A percentile compares a stretch with the other conserved stretches of the same genome.
These are phyloP conservation scores for Phasia obesa DNA, from an alignment of 2,888 invertebrate species.

Conservation along the genomic window DNA sequence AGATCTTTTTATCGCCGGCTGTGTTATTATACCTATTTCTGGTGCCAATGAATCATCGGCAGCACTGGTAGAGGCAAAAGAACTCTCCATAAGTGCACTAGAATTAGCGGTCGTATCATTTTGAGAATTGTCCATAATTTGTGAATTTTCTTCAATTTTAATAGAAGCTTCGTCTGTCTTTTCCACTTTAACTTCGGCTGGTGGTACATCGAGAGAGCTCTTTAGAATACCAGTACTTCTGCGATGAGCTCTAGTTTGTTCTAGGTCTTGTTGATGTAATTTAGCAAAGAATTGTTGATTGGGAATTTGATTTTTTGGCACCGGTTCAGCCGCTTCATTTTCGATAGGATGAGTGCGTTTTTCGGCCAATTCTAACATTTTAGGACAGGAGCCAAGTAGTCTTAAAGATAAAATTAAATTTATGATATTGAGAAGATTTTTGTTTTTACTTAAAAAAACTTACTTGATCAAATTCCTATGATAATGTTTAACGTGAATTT, in stretches of 20 bases:
- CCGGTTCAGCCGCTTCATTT: conserved; percentile 84
- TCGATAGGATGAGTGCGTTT: conserved; percentile 85
- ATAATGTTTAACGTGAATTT: conserved; percentile 97
- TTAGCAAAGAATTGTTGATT: conserved; percentile 82
- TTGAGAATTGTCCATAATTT: conserved; percentile 49
- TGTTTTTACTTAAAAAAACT: conserved; percentile 51
- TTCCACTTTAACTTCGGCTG: conserved; percentile 56
- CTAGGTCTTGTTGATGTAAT: conserved; percentile 81
- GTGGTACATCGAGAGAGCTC: neutral
- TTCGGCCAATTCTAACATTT: conserved; percentile 92
- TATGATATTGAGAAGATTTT: neutral
- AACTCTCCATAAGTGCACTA: conserved; percentile 57
- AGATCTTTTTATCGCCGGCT: conserved; percentile 71
- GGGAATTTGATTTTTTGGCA: conserved; percentile 82
- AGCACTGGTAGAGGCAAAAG: conserved; percentile 59
- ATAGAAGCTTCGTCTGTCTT: conserved; percentile 19
- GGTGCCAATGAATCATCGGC: conserved; percentile 58
- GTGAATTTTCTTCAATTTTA: conserved; percentile 43
- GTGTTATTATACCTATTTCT: conserved; percentile 6
- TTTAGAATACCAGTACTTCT: conserved; percentile 66
- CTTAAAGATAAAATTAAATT: conserved; percentile 67
- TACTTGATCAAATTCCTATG: conserved; percentile 90
- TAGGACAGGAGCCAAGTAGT: conserved; percentile 89
- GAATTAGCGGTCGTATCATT: conserved; percentile 60
- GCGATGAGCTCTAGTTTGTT: conserved; percentile 77